Base-by-base conservation (phyloP, 64 coral and sea anemone genomes). In the Stylophora pistillata region DNA sequence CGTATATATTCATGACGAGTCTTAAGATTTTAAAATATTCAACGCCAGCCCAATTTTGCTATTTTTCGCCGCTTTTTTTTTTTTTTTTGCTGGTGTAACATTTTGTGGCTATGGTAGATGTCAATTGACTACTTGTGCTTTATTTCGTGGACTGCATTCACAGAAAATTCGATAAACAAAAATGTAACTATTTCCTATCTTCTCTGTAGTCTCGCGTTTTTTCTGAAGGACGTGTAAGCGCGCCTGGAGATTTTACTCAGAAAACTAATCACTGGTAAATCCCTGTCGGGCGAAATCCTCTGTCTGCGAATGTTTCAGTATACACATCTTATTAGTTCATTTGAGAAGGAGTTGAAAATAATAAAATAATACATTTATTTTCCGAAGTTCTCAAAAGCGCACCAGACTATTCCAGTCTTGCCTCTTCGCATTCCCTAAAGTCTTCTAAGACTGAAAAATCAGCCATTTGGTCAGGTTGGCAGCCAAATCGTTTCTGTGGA, bases 261-360 rank as follows among this genome's bases (percentile, higher is more conserved):
- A 25, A 26, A 78, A 28, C 52, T 56, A 78, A 57, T 78, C 56
- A 78, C 21, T 27, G 56, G 47, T 76, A 76, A 76, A 76, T 76
- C 18, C 15, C 56, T 53, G 56, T 15, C 55, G 56, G n/a, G 52
- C 26, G 11, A 10, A 78, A 78, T 13, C 56, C 11, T 23, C 7
- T 23, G 55, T 78, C 74, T 5, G 20, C 75, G 56, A 56, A 56
- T 56, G 27, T 78, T 56, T 56, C n/a, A 27, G 53, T 56, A 56
- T 56, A 56, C 20, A 56, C 26, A 23, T 56, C 75, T 78, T 53
- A 78, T 56, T 56, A 78, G 21, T 21, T 56, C 18, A 78, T 56
- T 78, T 78, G 47, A 52, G 13, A 13, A 13, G 21, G 2, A 56
- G 47, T 78, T 78, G 21, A 56, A 53, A 23, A 53, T 78, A 18